Conservation (phyloP, 2,888 invertebrate genomes). For the Phlogophora meticulosa region DNA sequence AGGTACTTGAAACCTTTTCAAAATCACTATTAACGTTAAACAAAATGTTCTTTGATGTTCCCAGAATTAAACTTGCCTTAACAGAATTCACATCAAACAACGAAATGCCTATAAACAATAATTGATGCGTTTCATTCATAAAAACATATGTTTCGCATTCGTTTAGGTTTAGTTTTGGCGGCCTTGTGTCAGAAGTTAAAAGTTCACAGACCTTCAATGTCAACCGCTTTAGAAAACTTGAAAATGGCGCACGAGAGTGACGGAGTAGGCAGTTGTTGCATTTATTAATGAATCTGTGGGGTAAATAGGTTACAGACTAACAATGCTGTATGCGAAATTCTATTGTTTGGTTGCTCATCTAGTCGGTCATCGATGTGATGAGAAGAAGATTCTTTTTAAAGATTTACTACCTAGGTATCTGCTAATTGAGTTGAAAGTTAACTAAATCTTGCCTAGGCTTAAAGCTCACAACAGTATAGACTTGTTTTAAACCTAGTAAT, state of each 20-base stretch:
- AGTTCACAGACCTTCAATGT: constrained; percentile 56
- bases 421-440: background rate
- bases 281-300: background rate
- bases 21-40: constrained; percentile 30
- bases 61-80: constrained; percentile 46
- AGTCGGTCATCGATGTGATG: background rate
- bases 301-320: background rate
- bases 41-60: constrained; percentile 62
- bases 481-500: too few relatives aligned
- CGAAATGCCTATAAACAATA: constrained; percentile 52
- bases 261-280: background rate
- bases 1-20: constrained; percentile 34
- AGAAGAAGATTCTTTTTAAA: background rate
- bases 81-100: constrained; percentile 49
- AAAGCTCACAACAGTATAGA: too few relatives aligned
- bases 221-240: constrained; percentile 2
- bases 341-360: background rate
- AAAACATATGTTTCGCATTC: constrained; percentile 58
- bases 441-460: background rate
- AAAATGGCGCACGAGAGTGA: background rate
- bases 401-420: background rate
- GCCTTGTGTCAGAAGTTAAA: constrained; percentile 44
- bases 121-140: constrained; percentile 60
- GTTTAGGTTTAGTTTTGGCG: constrained; percentile 35
- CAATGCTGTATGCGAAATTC: background rate